Evolutionary conservation across 2,113 vertebrate genomes (phyloP).

Genomic region (Rhombomys opimus): DNA sequence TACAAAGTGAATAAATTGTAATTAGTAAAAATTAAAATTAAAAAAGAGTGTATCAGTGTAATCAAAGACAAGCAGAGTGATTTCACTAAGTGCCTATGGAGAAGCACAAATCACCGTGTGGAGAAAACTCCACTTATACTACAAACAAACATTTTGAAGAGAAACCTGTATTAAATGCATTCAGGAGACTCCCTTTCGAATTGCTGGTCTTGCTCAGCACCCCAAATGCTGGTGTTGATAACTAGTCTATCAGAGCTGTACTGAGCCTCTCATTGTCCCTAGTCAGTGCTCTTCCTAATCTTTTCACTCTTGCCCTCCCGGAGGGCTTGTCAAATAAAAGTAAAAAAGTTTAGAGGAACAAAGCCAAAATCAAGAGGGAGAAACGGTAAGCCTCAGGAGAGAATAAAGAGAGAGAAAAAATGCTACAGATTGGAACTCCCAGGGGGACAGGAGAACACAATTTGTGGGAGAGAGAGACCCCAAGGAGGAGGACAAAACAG

Average conservation of each 20-base stretch:
- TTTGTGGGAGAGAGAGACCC: conserved; percentile 57
- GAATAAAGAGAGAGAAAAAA: conserved; percentile 53
- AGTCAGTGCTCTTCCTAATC: not conserved
- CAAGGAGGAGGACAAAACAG: conserved; percentile 63
- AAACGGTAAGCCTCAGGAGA: conserved; percentile 61
- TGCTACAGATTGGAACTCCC: not conserved
- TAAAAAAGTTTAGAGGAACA: conserved; percentile 64
- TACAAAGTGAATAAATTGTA: too few relatives aligned
- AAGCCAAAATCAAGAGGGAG: conserved; percentile 63
- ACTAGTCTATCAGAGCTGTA: conserved; percentile 52
- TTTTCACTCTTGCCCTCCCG: not conserved
- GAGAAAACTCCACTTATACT: conserved; percentile 42
- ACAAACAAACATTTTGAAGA: conserved; percentile 58
- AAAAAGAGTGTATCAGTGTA: not conserved
- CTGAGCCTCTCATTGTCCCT: conserved; percentile 31
- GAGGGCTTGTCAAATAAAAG: conserved; percentile 69
- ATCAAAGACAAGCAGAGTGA: conserved; percentile 25
- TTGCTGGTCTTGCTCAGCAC: not conserved
- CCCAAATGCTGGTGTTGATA: conserved; percentile 41
- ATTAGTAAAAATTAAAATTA: too few relatives aligned
- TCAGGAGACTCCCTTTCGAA: conserved; percentile 39
- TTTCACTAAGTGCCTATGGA: not conserved
- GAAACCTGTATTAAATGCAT: conserved; percentile 18
- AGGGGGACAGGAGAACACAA: conserved; percentile 41
- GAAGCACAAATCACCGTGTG: not conserved